These are phyloP conservation scores for Cyclargus thomasi DNA, from an alignment of 1,140 invertebrate species.

Conservation along the genomic window DNA sequence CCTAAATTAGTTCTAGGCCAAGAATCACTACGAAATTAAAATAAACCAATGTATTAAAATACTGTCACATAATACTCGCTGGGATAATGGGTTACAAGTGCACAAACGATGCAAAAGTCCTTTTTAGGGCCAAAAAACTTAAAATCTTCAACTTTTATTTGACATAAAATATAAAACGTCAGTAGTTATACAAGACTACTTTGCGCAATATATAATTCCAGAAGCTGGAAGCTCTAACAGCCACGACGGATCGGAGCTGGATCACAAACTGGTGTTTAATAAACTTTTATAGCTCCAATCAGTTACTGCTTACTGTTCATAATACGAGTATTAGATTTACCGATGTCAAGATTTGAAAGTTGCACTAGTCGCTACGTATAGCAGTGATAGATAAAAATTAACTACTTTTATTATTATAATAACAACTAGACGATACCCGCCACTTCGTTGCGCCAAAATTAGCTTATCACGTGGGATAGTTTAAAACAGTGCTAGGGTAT, in stretches of 20 bases:
- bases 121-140: background rate
- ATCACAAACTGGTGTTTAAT: background rate
- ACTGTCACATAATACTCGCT: too few relatives aligned
- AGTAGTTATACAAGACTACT: background rate
- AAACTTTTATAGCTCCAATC: background rate
- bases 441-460: too few relatives aligned
- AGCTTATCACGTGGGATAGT: too few relatives aligned
- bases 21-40: too few relatives aligned
- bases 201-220: background rate
- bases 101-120: too few relatives aligned
- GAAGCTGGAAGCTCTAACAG: background rate
- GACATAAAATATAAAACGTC: background rate
- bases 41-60: too few relatives aligned
- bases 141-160: background rate
- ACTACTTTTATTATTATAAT: too few relatives aligned
- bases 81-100: too few relatives aligned
- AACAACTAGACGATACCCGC: too few relatives aligned
- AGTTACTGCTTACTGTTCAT: background rate
- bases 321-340: background rate
- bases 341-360: background rate
- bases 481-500: too few relatives aligned
- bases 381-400: too few relatives aligned
- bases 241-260: background rate
- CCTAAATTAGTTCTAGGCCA: too few relatives aligned
- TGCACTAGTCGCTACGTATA: background rate